Evolutionary conservation across 2,888 invertebrate genomes (phyloP), one percentile per base, ranked within the genome.

Genomic region (Epinotia demarniana): DNA sequence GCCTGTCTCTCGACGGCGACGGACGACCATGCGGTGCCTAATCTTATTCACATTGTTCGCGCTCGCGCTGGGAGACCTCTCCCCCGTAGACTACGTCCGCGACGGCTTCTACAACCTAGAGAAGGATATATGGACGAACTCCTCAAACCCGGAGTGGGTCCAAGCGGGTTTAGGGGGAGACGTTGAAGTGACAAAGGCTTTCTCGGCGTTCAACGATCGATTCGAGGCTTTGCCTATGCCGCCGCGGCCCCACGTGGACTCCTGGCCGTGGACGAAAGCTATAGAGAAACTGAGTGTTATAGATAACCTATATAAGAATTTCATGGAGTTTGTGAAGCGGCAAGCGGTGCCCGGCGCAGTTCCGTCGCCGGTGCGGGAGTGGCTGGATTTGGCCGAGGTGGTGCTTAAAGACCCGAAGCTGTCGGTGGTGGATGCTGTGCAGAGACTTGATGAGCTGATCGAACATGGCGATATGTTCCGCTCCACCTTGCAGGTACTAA

Each of bases 191-290:
- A 95, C 96, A 80, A 92, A 93, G 82, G 91, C 91, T 67, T 96
- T 95, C 85, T 92, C 95, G 77, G 85, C 86, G 18, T 94, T 96
- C 81, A 95, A 95, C 78, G 94, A 95, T 77, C 85, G 86, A 27
- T 81, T 96, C 23, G 93, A 95, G 70, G 78, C 83, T 58, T 81
- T 91, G 63, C 89, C 90, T 68, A 80, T 80, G 72, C 77, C 86
- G 46, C 86, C 86, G 68, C 83, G 89, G 39, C 86, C 89, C 13
- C 82, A 86, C 39, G 76, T 91, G 39, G 81, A 85, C 39, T 85
- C 95, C 8, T 96, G 96, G 95, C 89, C 96, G 77, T 97, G 97
- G 96, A 94, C 92, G 53, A 92, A 95, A 72, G 92, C 96, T 1
- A 93, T 95, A 76, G 92, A 95, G 49, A 96, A 96, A 84, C 85